These are phyloP conservation scores for Chiridota heheva DNA, from an alignment of 35 echinoderm and acorn worm genomes.

Conservation along the genomic window DNA sequence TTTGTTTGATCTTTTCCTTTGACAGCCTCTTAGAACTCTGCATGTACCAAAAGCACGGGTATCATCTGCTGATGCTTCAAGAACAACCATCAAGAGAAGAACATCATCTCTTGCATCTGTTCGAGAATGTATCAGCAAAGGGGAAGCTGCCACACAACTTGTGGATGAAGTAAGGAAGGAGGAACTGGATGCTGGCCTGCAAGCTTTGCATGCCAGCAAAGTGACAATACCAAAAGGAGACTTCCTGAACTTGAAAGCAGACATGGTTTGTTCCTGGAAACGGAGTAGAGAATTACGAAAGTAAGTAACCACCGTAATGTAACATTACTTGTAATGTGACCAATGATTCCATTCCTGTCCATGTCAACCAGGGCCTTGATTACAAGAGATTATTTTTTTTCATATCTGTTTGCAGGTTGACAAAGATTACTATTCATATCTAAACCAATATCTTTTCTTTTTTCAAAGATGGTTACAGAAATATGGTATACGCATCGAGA, in stretches of 20 bases:
- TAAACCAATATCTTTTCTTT: not conserved
- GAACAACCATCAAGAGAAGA: constrained; percentile 12
- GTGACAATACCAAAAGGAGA: constrained; percentile 14
- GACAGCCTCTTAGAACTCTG: not conserved
- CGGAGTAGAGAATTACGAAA: constrained; percentile 13
- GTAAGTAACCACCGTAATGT: not conserved
- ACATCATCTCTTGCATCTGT: not conserved
- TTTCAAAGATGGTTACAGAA: constrained; percentile 20
- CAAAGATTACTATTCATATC: too few relatives aligned
- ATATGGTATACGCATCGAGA: constrained; percentile 5
- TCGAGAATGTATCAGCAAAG: constrained; percentile 27
- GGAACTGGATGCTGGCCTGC: not conserved
- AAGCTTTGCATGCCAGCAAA: constrained; percentile 1
- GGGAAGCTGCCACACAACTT: not conserved
- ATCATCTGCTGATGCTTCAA: not conserved
- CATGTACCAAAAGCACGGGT: constrained; percentile 20
- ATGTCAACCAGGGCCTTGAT: too few relatives aligned
- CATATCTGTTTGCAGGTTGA: too few relatives aligned
- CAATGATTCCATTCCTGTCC: too few relatives aligned
- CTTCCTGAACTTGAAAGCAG: constrained; percentile 20
- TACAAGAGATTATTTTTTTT: not conserved
- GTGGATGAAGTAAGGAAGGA: constrained; percentile 10
- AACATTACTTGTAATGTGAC: too few relatives aligned
- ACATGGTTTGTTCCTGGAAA: constrained; percentile 34
- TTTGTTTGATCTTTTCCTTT: not conserved